phyloP scores from a whole-genome alignment of 2,888 invertebrate species.

The Callyntrura sp. region DNA sequence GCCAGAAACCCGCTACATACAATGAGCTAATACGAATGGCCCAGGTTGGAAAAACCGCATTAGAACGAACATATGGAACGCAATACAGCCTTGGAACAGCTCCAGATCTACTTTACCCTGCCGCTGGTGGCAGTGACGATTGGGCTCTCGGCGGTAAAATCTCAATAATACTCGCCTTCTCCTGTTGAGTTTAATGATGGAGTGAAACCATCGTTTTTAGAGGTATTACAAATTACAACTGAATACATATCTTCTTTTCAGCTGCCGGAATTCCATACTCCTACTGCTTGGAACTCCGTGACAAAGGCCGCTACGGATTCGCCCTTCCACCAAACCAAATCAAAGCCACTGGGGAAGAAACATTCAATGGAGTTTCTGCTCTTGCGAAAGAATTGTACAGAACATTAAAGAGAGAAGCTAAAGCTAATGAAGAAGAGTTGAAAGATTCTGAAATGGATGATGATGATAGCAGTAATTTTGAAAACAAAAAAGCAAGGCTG shows the following conservation, averaged over 20 bases:
- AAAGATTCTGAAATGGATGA: no score
- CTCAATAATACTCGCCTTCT: neutral
- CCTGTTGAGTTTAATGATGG: no score
- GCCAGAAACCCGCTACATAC: constrained; percentile 84
- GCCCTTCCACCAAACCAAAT: constrained; percentile 86
- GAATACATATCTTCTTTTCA: neutral
- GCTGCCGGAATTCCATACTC: constrained; percentile 86
- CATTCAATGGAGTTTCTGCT: constrained; percentile 84
- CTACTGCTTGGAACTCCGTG: constrained; percentile 86
- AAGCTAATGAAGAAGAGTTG: neutral
- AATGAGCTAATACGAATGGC: constrained; percentile 84
- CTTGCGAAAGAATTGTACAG: constrained; percentile 81
- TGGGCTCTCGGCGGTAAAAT: constrained; percentile 76
- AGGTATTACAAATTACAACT: no score
- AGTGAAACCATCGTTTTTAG: no score
- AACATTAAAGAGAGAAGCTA: constrained; percentile 47
- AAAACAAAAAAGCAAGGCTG: constrained; percentile 17
- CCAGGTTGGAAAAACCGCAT: constrained; percentile 84
- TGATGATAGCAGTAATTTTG: neutral
- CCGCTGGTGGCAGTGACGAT: constrained; percentile 82
- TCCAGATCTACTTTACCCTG: constrained; percentile 84
- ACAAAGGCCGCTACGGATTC: constrained; percentile 86
- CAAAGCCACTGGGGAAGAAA: constrained; percentile 84
- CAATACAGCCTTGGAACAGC: constrained; percentile 85
- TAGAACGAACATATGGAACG: constrained; percentile 85